A percentile compares a stretch with the other conserved stretches of the same genome.
phyloP scores from a whole-genome alignment of 2,113 vertebrate genomes.

The Cinclus mexicanus region DNA sequence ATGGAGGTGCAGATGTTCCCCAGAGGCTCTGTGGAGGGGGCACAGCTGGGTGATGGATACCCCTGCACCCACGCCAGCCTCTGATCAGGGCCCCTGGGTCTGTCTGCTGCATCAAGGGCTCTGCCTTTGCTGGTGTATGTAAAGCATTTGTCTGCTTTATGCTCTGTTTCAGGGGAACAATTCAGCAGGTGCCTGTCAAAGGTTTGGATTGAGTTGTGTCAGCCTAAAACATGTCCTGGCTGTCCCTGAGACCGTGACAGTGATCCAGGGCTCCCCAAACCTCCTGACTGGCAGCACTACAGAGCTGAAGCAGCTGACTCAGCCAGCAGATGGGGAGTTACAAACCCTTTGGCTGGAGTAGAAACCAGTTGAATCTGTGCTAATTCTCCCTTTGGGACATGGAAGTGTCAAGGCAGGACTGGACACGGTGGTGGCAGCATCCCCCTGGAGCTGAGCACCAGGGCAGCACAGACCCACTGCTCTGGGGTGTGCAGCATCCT shows the following conservation, averaged over 20 bases:
- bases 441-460: fast-evolving
- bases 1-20: background rate
- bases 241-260: background rate
- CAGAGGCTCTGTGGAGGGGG: background rate
- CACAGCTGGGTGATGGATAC: background rate
- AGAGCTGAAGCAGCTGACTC: background rate
- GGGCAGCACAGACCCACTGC: background rate
- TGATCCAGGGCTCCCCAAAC: background rate
- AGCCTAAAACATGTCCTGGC: background rate
- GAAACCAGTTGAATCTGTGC: background rate
- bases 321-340: background rate
- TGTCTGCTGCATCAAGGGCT: background rate
- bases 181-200: background rate
- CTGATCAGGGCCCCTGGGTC: background rate
- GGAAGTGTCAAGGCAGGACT: background rate
- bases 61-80: background rate
- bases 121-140: background rate
- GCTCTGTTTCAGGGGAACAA: background rate
- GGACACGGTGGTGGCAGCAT: fast-evolving
- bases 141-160: background rate
- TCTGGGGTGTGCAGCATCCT: background rate
- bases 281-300: background rate
- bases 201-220: background rate
- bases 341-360: background rate
- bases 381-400: background rate